A percentile compares a stretch with the other conserved stretches of the same genome.
These are phyloP conservation scores for Enteromius radiatus DNA, from an alignment of 2,797 vertebrate species.

Conservation along the genomic window DNA sequence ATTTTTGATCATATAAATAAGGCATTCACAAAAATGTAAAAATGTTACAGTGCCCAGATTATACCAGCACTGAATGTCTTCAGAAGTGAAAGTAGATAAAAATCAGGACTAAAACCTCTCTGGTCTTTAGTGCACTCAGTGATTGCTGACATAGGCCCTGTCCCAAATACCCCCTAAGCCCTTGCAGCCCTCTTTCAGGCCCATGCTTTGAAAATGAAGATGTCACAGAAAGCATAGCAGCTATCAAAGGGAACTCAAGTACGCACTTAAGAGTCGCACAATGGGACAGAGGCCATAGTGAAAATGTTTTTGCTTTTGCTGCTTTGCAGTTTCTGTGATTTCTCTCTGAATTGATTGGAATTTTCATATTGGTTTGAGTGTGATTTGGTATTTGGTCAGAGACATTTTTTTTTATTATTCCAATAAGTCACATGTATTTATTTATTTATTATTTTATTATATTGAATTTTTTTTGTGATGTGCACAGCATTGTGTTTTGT, in stretches of 20 bases:
- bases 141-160: background rate
- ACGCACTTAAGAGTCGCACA: background rate
- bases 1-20: background rate
- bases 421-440: background rate
- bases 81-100: background rate
- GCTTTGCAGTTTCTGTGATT: background rate
- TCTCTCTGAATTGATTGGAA: background rate
- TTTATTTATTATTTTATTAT: background rate
- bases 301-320: background rate
- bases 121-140: background rate
- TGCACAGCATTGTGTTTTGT: background rate
- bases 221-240: background rate
- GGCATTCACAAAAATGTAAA: background rate
- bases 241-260: background rate
- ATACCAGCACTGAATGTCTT: background rate
- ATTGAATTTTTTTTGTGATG: background rate
- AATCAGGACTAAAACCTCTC: background rate
- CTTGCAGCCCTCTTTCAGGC: background rate
- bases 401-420: background rate
- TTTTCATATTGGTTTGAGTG: background rate
- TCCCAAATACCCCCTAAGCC: background rate
- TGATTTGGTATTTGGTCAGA: background rate
- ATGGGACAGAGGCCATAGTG: background rate
- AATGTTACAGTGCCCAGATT: background rate
- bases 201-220: background rate